Conservation (phyloP, 2,888 invertebrate species). For the Caenorhabditis afra region DNA sequence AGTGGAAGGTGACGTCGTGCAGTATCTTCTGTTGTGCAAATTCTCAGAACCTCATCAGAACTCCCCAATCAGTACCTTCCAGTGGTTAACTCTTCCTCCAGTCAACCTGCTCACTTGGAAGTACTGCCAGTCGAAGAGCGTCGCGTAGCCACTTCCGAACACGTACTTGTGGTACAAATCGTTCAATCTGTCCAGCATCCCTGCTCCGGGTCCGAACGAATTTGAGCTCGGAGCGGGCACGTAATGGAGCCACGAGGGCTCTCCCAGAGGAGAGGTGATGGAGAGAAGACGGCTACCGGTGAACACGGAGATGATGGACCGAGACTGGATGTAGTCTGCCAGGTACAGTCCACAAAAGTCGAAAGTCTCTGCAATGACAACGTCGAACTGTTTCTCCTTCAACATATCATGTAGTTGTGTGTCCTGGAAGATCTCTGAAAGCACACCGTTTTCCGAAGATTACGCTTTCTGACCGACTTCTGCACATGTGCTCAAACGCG, state of each 20-base stretch:
- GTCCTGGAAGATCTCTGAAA: constrained; percentile 38
- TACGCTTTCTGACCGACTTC: constrained; percentile 9
- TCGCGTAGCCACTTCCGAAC: constrained; percentile 22
- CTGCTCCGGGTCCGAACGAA: constrained; percentile 9
- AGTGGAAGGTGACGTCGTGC: constrained; percentile 47
- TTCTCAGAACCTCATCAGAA: background rate
- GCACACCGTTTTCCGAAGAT: background rate
- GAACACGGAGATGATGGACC: constrained; percentile 43
- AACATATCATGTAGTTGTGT: constrained; percentile 30
- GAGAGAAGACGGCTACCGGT: constrained; percentile 35
- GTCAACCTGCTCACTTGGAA: constrained; percentile 25
- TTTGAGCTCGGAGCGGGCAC: constrained; percentile 27
- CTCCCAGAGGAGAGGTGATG: constrained; percentile 20
- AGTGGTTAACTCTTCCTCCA: constrained; percentile 30
- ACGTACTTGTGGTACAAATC: constrained; percentile 37
- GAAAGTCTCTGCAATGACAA: constrained; percentile 50
- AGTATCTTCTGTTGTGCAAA: constrained; percentile 30
- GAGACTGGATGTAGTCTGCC: constrained; percentile 30
- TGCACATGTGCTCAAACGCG: constrained; percentile 41
- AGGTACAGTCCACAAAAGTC: constrained; percentile 58
- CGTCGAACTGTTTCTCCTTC: constrained; percentile 45
- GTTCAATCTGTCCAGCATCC: constrained; percentile 31
- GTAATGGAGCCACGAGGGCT: constrained; percentile 38
- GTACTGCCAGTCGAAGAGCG: constrained; percentile 40
- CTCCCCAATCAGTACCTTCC: constrained; percentile 17